phyloP scores from a whole-genome alignment of 1,140 invertebrate genomes.

The Matsumurasca onukii region DNA sequence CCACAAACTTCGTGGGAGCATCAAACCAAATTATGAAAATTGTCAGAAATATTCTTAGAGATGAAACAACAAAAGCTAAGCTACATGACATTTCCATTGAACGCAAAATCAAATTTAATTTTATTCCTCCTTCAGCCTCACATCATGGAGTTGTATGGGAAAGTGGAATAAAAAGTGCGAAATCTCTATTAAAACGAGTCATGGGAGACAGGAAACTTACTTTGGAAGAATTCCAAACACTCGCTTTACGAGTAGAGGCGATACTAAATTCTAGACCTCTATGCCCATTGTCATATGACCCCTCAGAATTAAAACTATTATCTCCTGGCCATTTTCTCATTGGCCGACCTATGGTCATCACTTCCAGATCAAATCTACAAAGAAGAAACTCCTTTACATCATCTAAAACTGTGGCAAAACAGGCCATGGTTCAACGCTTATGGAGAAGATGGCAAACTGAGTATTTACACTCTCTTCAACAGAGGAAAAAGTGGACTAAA shows the following conservation, averaged over 20 bases:
- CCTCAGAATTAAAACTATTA: conserved; percentile 34
- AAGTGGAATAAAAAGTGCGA: conserved; percentile 40
- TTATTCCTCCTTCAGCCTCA: conserved; percentile 46
- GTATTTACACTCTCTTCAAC: no score
- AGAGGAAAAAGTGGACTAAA: conserved; percentile 40
- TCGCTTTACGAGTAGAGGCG: conserved; percentile 38
- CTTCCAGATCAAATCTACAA: conserved; percentile 33
- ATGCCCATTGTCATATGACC: conserved; percentile 29
- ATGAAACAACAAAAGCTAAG: background rate
- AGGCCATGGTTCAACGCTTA: conserved; percentile 41
- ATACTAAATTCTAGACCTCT: conserved; percentile 42
- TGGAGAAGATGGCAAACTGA: no score
- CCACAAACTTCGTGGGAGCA: conserved; percentile 7
- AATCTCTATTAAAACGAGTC: conserved; percentile 37
- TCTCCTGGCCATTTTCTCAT: conserved; percentile 43
- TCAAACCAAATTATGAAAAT: no score
- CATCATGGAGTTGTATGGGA: conserved; percentile 50
- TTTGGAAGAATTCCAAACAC: conserved; percentile 45
- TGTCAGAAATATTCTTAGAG: background rate
- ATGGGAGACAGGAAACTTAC: conserved; percentile 32
- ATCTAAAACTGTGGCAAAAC: conserved; percentile 38
- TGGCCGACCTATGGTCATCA: conserved; percentile 39
- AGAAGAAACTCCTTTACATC: conserved; percentile 32
- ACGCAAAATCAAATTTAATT: conserved; percentile 46
- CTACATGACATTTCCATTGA: background rate